Evolutionary conservation across 2,113 vertebrate species (phyloP).

Genomic region (Orcinus orca): DNA sequence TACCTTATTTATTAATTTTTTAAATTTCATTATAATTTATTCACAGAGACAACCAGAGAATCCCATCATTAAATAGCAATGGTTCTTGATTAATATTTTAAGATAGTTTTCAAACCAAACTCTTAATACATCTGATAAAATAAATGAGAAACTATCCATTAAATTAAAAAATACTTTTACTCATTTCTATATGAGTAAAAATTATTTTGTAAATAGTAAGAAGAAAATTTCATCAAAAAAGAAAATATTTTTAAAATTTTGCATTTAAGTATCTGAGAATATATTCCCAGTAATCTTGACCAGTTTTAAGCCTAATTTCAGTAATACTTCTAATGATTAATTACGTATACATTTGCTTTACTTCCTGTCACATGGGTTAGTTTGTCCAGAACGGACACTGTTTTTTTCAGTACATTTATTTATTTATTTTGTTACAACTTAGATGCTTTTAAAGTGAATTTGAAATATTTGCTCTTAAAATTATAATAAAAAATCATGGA

Average conservation of each 20-base stretch:
- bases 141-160: background rate
- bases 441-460: slow-evolving; percentile 9
- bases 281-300: background rate
- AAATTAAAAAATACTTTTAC: background rate
- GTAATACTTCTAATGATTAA: background rate
- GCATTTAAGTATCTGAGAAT: background rate
- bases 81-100: slow-evolving; percentile 2
- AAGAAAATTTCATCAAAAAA: background rate
- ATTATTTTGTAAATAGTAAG: background rate
- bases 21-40: slow-evolving; percentile 21
- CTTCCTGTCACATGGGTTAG: background rate
- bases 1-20: background rate
- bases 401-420: background rate
- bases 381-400: background rate
- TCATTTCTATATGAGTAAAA: background rate
- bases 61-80: background rate
- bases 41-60: background rate
- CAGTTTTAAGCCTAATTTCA: background rate
- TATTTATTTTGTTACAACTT: background rate
- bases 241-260: background rate
- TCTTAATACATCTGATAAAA: background rate
- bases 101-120: background rate
- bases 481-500: background rate
- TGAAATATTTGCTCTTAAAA: slow-evolving; percentile 50
- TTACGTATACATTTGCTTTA: background rate